phyloP scores from a whole-genome alignment of 2,797 vertebrate species.

The Eupleurogrammus muticus region DNA sequence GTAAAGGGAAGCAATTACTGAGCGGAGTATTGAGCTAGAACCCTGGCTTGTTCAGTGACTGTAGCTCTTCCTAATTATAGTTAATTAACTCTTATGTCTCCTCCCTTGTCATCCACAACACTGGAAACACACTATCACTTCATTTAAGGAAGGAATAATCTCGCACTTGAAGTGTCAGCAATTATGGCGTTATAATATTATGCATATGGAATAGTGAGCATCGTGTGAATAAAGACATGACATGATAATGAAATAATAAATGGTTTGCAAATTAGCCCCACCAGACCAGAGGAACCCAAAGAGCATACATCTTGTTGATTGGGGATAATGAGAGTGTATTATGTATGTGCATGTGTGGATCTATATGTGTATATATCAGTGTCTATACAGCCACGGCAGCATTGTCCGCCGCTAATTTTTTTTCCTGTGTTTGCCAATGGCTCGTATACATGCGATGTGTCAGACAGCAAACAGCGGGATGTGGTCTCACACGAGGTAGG shows the following conservation, averaged over 20 bases:
- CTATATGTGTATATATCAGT: constrained; percentile 5
- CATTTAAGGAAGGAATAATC: constrained; percentile 79
- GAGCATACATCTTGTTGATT: constrained; percentile 60
- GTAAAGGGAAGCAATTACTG: constrained; percentile 66
- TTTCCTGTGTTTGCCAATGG: constrained; percentile 21
- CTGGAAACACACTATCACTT: constrained; percentile 78
- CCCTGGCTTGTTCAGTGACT: constrained; percentile 65
- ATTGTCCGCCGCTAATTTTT: constrained; percentile 27
- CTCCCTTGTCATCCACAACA: constrained; percentile 79
- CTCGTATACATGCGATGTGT: constrained; percentile 21
- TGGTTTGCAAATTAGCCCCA: constrained; percentile 78
- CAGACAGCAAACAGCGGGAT: constrained; percentile 58
- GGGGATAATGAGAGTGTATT: constrained; percentile 64
- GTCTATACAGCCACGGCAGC: constrained; percentile 10
- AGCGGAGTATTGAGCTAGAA: constrained; percentile 56
- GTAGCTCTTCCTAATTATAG: constrained; percentile 73
- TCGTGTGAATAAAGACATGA: constrained; percentile 65
- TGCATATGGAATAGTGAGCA: constrained; percentile 61
- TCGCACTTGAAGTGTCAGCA: constrained; percentile 75
- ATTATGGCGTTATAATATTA: constrained; percentile 75
- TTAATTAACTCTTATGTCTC: constrained; percentile 81
- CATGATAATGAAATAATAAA: constrained; percentile 80
- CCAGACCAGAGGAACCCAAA: constrained; percentile 62
- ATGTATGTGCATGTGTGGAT: constrained; percentile 10
- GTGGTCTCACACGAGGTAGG: constrained; percentile 39